Conservation (phyloP, 2,113 vertebrate species). For the Numenius arquata region DNA sequence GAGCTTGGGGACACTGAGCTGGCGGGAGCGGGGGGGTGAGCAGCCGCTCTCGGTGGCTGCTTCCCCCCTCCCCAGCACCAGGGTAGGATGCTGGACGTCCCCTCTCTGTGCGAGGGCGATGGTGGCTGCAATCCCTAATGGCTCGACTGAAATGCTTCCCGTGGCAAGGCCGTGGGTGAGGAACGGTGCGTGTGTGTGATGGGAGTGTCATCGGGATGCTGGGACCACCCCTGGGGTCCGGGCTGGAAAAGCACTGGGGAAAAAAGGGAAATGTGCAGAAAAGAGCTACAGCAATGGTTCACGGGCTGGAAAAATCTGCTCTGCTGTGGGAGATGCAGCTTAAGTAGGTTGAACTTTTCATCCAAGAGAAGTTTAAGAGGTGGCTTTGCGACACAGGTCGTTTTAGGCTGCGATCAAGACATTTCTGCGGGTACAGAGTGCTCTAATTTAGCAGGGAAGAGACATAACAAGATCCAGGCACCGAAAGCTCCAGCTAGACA, state of each 20-base stretch:
- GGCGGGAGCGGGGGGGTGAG: not conserved
- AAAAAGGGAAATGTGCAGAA: not conserved
- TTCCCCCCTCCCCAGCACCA: not conserved
- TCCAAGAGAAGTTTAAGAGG: conserved; percentile 35
- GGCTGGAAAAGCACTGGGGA: not conserved
- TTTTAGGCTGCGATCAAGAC: conserved; percentile 42
- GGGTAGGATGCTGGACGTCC: not conserved
- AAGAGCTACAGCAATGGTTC: not conserved
- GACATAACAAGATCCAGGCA: not conserved
- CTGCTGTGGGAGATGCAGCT: not conserved
- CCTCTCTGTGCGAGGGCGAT: rapidly evolving
- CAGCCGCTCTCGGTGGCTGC: rapidly evolving
- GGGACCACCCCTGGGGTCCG: rapidly evolving
- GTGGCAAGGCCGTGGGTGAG: rapidly evolving
- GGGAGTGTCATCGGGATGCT: not conserved
- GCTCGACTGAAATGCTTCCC: rapidly evolving
- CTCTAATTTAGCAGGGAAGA: conserved; percentile 18
- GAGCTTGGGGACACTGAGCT: not conserved
- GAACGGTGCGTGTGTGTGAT: rapidly evolving
- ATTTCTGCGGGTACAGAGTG: not conserved
- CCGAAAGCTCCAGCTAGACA: conserved; percentile 2
- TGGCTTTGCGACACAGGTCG: not conserved
- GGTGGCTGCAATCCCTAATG: not conserved
- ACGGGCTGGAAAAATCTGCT: not conserved
- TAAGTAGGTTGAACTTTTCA: conserved; percentile 48